Conservation (phyloP, 2,888 invertebrate species). For the Linyphia triangularis region DNA sequence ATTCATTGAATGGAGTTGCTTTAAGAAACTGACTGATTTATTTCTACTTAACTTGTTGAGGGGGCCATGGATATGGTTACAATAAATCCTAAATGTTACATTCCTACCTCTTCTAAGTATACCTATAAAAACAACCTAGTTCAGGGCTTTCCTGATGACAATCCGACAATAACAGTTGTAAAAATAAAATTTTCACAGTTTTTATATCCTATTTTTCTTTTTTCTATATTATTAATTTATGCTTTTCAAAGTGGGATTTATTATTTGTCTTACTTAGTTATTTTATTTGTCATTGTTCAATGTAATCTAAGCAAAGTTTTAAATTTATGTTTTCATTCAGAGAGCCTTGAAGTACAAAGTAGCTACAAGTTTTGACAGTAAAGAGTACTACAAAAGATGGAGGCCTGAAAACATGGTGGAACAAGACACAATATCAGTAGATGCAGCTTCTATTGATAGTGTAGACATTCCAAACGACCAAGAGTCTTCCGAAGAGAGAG, state of each 20-base stretch:
- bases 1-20: too few species aligned
- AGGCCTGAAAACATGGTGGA: constrained; percentile 75
- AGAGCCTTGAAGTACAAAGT: constrained; percentile 94
- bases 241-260: neutral
- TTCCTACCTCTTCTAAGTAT: too few species aligned
- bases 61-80: too few species aligned
- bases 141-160: too few species aligned
- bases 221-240: neutral
- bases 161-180: too few species aligned
- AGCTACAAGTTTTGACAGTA: constrained; percentile 94
- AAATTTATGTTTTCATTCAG: constrained; percentile 80
- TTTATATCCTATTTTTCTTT: neutral
- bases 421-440: constrained; percentile 72
- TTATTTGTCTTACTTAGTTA: too few species aligned
- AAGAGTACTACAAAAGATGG: constrained; percentile 87
- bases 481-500: constrained; percentile 71
- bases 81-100: too few species aligned
- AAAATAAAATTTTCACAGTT: too few species aligned
- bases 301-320: neutral
- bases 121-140: too few species aligned
- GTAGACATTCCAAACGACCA: constrained; percentile 59
- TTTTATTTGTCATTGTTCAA: neutral
- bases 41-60: too few species aligned
- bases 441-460: constrained; percentile 60
- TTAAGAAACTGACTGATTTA: too few species aligned